Percentiles rank a stretch among this genome's conserved stretches.
Conservation (phyloP, 2,888 invertebrate genomes). For the Apeira syringaria region DNA sequence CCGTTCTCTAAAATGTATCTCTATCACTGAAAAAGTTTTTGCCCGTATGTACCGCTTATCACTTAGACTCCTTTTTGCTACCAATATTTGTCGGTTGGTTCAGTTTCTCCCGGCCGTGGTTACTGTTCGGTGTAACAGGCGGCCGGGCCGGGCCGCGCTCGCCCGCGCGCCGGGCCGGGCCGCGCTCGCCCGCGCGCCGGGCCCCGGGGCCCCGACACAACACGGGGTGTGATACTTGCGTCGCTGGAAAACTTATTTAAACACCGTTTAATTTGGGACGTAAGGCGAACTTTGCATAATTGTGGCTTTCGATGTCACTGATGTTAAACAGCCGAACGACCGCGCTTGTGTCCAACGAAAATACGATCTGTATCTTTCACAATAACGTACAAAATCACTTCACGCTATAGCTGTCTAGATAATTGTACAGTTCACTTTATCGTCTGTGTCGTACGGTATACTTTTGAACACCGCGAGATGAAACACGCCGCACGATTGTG, state of each 20-base stretch:
- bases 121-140: too few relatives aligned
- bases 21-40: too few relatives aligned
- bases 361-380: neutral
- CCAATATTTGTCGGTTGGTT: too few relatives aligned
- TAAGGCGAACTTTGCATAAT: neutral
- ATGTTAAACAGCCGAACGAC: neutral
- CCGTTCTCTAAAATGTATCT: too few relatives aligned
- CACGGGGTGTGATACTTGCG: too few relatives aligned
- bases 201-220: too few relatives aligned
- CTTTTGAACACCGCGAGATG: slow-evolving; percentile 33
- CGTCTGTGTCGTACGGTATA: slow-evolving; percentile 7
- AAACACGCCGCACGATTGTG: slow-evolving; percentile 38
- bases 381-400: neutral
- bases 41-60: too few relatives aligned
- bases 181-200: too few relatives aligned
- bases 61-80: too few relatives aligned
- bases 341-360: neutral
- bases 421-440: slow-evolving; percentile 24
- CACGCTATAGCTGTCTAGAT: neutral
- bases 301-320: neutral
- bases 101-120: too few relatives aligned
- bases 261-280: neutral
- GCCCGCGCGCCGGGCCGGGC: too few relatives aligned
- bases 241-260: slow-evolving; percentile 1
- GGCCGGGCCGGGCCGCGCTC: too few relatives aligned